Conservation (phyloP, 2,113 vertebrate species). For the Hystrix cristata region DNA sequence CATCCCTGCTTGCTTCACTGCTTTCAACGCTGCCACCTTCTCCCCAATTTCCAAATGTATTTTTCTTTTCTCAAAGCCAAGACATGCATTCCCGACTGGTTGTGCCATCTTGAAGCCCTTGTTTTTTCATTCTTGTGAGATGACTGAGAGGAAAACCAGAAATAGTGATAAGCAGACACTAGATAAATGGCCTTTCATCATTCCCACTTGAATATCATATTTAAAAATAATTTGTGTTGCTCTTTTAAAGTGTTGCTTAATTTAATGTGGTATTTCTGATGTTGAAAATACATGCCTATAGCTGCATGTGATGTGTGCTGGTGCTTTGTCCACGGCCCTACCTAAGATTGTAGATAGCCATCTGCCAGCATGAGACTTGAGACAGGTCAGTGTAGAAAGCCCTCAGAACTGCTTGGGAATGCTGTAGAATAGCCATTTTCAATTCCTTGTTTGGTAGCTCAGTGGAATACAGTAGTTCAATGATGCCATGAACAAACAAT, state of each 20-base stretch:
- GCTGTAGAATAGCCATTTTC: neutral
- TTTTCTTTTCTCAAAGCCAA: neutral
- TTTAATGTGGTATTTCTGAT: neutral
- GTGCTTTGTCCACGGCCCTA: neutral
- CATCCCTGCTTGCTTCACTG: neutral
- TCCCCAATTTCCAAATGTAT: neutral
- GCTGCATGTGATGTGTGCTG: neutral
- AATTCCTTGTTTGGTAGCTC: neutral
- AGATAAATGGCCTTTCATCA: slow-evolving; percentile 1
- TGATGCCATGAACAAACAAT: neutral
- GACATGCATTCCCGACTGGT: neutral
- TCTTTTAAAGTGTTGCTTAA: slow-evolving; percentile 51
- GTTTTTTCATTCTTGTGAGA: slow-evolving; percentile 52
- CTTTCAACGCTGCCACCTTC: neutral
- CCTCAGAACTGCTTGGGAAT: neutral
- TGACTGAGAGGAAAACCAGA: slow-evolving; percentile 46
- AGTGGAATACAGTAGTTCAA: neutral
- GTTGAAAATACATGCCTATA: neutral
- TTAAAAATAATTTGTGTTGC: slow-evolving; percentile 34
- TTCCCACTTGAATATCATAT: neutral
- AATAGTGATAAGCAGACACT: slow-evolving; percentile 35
- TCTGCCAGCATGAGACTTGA: neutral
- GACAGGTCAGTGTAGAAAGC: neutral
- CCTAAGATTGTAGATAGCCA: neutral
- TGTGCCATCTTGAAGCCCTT: neutral